A percentile compares a stretch with the other conserved stretches of the same genome.
These are phyloP conservation scores for Patiria pectinifera DNA, from an alignment of 53 echinoderm and acorn worm genomes.

Conservation along the genomic window DNA sequence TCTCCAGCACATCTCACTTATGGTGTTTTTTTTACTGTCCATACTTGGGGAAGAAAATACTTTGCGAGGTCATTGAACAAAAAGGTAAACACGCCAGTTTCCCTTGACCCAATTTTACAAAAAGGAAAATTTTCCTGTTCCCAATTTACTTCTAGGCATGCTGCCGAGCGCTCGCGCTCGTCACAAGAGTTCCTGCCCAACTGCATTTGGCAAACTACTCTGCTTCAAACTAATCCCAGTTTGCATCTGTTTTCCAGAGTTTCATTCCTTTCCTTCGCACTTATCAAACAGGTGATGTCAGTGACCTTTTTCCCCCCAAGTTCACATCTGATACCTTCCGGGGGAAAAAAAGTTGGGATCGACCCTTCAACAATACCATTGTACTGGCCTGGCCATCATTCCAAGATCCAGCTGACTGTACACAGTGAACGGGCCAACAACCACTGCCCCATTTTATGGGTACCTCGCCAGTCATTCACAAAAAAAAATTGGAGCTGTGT, in stretches of 20 bases:
- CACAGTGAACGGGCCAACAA: neutral
- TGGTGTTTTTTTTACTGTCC: neutral
- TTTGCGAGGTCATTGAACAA: slow-evolving; percentile 18
- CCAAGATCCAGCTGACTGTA: neutral
- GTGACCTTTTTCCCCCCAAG: neutral
- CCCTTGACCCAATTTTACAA: slow-evolving; percentile 42
- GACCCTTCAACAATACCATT: neutral
- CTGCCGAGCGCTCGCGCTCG: neutral
- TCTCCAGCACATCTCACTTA: no score
- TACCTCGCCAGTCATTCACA: slow-evolving; percentile 48
- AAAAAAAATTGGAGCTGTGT: slow-evolving; percentile 15
- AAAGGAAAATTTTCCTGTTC: slow-evolving; percentile 22
- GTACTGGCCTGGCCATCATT: neutral
- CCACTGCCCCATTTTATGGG: neutral
- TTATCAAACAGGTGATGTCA: neutral
- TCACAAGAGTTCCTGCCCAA: neutral
- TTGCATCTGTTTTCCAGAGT: neutral
- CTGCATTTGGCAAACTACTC: neutral
- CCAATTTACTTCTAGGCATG: slow-evolving; percentile 18
- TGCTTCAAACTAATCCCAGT: neutral
- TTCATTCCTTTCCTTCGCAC: neutral
- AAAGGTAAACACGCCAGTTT: slow-evolving; percentile 29
- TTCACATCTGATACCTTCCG: neutral
- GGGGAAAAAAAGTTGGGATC: neutral
- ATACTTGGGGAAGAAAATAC: neutral